These are phyloP conservation scores for Oryzias celebensis DNA, from an alignment of 2,113 vertebrate genomes.

Conservation along the genomic window DNA sequence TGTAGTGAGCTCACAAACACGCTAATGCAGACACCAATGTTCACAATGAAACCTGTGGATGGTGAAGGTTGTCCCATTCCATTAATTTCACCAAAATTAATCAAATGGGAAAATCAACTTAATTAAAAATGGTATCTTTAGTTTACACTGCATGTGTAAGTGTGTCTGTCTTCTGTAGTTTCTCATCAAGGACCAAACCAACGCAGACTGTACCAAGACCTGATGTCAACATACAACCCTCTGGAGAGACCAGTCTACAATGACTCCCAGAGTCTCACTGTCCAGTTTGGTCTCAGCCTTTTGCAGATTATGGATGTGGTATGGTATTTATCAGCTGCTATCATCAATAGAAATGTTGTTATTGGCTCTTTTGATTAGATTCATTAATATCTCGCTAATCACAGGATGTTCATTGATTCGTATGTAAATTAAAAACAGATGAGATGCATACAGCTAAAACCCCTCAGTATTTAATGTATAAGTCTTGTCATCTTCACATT, in stretches of 20 bases:
- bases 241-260: slow-evolving; percentile 89
- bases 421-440: background rate
- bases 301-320: slow-evolving; percentile 98
- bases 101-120: background rate
- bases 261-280: slow-evolving; percentile 86
- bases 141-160: background rate
- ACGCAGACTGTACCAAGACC: slow-evolving; percentile 84
- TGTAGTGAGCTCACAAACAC: too few species aligned
- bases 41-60: too few species aligned
- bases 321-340: slow-evolving; percentile 35
- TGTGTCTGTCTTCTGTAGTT: slow-evolving; percentile 66
- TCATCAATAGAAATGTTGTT: background rate
- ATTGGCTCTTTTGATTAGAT: too few species aligned
- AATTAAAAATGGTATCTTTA: background rate
- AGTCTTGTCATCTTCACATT: background rate
- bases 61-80: too few species aligned
- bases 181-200: slow-evolving; percentile 89
- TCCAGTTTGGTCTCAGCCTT: slow-evolving; percentile 87
- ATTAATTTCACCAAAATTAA: background rate
- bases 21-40: too few species aligned
- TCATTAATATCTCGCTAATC: too few species aligned
- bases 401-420: too few species aligned
- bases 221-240: slow-evolving; percentile 85
- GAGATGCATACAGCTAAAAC: background rate
- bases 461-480: background rate